phyloP scores from a whole-genome alignment of 2,797 vertebrate genomes.

The Tachyglossus aculeatus region DNA sequence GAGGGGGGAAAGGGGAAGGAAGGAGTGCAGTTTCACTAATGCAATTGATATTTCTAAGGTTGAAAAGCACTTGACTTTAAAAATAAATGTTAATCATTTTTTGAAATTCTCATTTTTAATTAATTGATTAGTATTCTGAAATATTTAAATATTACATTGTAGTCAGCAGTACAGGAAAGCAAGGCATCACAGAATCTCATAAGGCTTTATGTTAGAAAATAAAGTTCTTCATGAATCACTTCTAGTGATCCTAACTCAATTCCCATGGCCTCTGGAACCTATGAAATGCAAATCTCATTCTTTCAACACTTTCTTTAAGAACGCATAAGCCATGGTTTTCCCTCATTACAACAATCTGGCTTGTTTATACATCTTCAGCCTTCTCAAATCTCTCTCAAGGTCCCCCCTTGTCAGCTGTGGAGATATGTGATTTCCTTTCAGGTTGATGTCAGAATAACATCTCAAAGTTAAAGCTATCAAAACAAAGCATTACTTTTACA shows the following conservation, averaged over 20 bases:
- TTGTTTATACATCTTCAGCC: neutral
- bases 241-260: neutral
- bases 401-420: neutral
- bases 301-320: too few species aligned
- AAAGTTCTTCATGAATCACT: neutral
- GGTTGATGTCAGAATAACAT: neutral
- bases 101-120: neutral
- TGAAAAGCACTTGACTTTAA: neutral
- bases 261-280: neutral
- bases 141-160: neutral
- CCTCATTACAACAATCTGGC: slow-evolving; percentile 3
- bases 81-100: neutral
- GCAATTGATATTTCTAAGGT: neutral
- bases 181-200: too few species aligned
- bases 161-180: too few species aligned
- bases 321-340: too few species aligned
- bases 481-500: neutral
- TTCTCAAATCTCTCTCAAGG: slow-evolving; percentile 14
- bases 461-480: slow-evolving; percentile 12
- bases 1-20: too few species aligned
- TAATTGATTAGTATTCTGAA: neutral
- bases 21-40: neutral
- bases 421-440: neutral
- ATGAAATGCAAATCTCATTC: neutral
- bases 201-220: too few species aligned